Base-by-base conservation (phyloP, 2,888 invertebrate genomes). In the Pseudococcus viburni region DNA sequence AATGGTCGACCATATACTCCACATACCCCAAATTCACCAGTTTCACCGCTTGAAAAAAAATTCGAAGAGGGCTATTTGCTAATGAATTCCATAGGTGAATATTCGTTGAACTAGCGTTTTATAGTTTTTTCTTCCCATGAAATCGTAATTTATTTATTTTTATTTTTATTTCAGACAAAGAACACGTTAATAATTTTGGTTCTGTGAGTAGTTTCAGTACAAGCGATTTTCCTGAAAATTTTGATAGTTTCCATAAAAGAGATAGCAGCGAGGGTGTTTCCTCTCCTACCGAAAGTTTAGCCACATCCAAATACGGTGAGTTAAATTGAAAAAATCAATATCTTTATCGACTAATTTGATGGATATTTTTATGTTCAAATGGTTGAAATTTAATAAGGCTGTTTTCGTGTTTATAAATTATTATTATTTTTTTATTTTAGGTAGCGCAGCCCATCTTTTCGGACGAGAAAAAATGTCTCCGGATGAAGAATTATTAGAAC, bases 401-500 rank as follows among this genome's bases (percentile, higher is more conserved):
- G n/a, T n/a, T 51, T 51, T 51, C 51, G 51, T 15, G 51, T 17
- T 51, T 17, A 1, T 46, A 5, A 46, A 11, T 46, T 46, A 5
- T 46, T 46, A 5, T 11, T 46, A 0, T 3, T 46, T 51, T 51
- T 39, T 77, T 12, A 11, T 42, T 88, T n/a, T 19, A 88, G 88
- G 85, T 33, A 64, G 85, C 17, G 84, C 59, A 26, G 68, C 17
- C 48, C 89, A 86, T 51, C 68, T 73, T 22, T 64, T 42, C 0
- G 48, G 73, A 17, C 46, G 73, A 39, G 88, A 85, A 39, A 88
- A 88, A 88, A 8, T 85, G 59, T 85, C 89, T 12, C 89, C 89
- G 0, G 95, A 96, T 91, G 96, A 96, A 89, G 96, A 97, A 91
- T 93, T 97, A 89, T 94, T 95, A 4, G 96, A 97, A 92, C 96